A percentile compares a stretch with the other conserved stretches of the same genome.
Evolutionary conservation across 1,140 invertebrate genomes (phyloP).

Genomic region (Drosophila seguyi): DNA sequence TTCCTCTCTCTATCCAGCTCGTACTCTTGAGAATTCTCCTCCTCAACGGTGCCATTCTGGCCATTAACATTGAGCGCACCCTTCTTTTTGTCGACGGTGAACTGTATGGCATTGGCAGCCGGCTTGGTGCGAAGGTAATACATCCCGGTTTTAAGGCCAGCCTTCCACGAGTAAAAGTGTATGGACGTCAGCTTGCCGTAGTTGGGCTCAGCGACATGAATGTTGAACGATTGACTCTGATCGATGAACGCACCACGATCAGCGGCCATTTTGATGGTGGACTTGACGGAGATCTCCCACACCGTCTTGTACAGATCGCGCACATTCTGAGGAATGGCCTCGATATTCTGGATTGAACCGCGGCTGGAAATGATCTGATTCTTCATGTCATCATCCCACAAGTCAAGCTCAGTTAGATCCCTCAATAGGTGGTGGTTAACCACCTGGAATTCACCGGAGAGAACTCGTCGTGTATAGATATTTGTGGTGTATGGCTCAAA

Average conservation of each 20-base stretch:
- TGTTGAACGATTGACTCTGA: slow-evolving; percentile 98
- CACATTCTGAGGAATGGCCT: slow-evolving; percentile 94
- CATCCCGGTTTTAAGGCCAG: slow-evolving; percentile 99
- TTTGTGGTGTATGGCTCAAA: slow-evolving; percentile 99
- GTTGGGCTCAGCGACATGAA: slow-evolving; percentile 97
- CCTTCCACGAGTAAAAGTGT: slow-evolving; percentile 99
- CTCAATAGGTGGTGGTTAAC: slow-evolving; percentile 98
- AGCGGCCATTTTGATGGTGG: slow-evolving; percentile 98
- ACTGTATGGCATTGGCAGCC: slow-evolving; percentile 98
- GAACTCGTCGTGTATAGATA: slow-evolving; percentile 96
- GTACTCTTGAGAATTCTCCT: slow-evolving; percentile 7
- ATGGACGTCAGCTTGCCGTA: slow-evolving; percentile 98
- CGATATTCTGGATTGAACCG: slow-evolving; percentile 97
- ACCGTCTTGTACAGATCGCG: slow-evolving; percentile 98
- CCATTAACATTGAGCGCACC: slow-evolving; percentile 21
- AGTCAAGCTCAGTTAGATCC: slow-evolving; percentile 94
- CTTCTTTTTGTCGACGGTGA: slow-evolving; percentile 97
- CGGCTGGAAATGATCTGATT: slow-evolving; percentile 96
- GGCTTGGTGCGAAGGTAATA: slow-evolving; percentile 99
- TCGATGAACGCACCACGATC: slow-evolving; percentile 99
- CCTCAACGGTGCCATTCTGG: slow-evolving; percentile 25
- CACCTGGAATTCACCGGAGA: slow-evolving; percentile 95
- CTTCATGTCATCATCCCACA: slow-evolving; percentile 99
- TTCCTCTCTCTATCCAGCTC: slow-evolving; percentile 87
- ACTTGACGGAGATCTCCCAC: slow-evolving; percentile 99